phyloP scores from a whole-genome alignment of 1,140 invertebrate genomes.

The Macrosteles quadrilineatus region DNA sequence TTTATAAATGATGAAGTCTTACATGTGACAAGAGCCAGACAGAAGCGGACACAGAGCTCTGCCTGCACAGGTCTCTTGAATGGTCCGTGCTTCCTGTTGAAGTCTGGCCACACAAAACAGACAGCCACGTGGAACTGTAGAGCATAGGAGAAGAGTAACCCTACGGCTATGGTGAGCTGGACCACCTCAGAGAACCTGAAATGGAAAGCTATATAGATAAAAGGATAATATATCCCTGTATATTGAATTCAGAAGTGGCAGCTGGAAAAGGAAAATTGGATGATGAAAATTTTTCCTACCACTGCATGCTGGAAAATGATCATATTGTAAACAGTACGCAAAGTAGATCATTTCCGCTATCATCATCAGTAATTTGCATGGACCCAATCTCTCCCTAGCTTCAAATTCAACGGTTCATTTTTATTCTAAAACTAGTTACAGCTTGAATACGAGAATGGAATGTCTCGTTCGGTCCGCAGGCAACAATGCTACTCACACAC shows the following conservation, averaged over 20 bases:
- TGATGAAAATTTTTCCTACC: too few species aligned
- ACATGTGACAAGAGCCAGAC: conserved; percentile 41
- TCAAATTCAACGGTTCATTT: too few species aligned
- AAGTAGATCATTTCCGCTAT: too few species aligned
- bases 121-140: conserved; percentile 96
- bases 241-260: not conserved
- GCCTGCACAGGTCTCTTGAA: conserved; percentile 29
- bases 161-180: conserved; percentile 86
- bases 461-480: too few species aligned
- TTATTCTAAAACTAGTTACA: too few species aligned
- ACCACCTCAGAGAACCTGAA: conserved; percentile 74
- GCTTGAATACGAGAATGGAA: too few species aligned
- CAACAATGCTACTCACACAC: conserved; percentile 74
- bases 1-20: conserved; percentile 38
- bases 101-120: conserved; percentile 67
- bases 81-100: conserved; percentile 33
- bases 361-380: too few species aligned
- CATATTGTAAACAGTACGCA: too few species aligned
- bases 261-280: too few species aligned
- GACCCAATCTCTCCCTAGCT: too few species aligned
- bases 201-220: too few species aligned
- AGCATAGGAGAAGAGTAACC: conserved; percentile 90
- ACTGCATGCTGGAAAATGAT: too few species aligned
- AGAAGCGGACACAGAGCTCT: conserved; percentile 36
- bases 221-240: not conserved